Conservation (phyloP, 2,113 vertebrate species). For the Gallinago undulata region DNA sequence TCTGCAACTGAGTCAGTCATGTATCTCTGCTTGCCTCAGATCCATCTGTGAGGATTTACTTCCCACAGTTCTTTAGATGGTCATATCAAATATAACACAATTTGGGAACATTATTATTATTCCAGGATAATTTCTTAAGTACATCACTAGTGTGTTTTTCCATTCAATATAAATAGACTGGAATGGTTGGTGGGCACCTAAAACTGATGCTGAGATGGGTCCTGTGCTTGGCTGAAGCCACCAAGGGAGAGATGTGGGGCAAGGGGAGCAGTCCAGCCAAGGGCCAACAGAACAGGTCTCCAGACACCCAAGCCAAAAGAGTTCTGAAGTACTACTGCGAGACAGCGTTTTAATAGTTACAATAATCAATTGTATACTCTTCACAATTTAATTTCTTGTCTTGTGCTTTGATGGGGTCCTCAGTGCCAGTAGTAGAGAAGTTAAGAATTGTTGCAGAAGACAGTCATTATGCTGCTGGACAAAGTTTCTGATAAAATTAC, state of each 20-base stretch:
- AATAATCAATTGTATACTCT: neutral
- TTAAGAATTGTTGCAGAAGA: neutral
- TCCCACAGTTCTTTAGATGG: neutral
- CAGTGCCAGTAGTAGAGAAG: neutral
- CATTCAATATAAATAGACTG: accelerated
- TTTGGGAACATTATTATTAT: neutral
- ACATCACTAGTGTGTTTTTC: neutral
- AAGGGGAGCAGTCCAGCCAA: neutral
- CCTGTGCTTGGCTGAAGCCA: neutral
- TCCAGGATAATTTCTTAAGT: neutral
- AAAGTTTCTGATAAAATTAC: neutral
- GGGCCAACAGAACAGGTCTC: neutral
- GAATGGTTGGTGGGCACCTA: neutral
- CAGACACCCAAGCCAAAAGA: neutral
- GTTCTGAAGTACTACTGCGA: neutral
- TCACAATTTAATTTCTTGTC: neutral
- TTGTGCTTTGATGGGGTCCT: neutral
- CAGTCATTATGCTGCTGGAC: neutral
- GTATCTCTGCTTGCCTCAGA: too few relatives aligned
- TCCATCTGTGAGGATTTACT: neutral
- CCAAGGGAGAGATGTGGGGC: neutral
- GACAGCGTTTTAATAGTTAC: neutral
- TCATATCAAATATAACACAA: neutral
- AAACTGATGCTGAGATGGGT: neutral
- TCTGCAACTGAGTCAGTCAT: neutral